Conservation (phyloP, 2,797 vertebrate species). For the Aphelocoma californica region DNA sequence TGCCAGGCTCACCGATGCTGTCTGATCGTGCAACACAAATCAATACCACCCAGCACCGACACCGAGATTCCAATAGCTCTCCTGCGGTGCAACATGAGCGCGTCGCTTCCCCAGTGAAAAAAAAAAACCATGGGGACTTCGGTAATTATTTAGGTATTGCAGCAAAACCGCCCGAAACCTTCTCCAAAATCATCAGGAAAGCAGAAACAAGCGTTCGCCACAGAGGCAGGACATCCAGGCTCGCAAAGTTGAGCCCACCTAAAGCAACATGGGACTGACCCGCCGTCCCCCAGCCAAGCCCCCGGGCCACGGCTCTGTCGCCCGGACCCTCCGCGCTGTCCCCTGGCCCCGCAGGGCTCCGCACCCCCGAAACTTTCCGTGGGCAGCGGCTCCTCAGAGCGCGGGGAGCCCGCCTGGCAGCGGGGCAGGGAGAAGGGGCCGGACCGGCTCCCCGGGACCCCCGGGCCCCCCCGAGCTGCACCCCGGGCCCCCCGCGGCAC, state of each 20-base stretch:
- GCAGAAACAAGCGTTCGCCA: neutral
- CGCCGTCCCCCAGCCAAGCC: accelerated
- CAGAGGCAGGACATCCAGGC: accelerated
- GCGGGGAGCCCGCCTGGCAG: neutral
- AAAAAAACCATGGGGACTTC: accelerated
- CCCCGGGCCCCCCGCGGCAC: neutral
- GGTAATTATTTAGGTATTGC: neutral
- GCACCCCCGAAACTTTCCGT: neutral
- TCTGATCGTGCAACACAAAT: neutral
- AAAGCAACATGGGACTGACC: accelerated
- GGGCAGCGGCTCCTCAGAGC: neutral
- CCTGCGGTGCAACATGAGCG: accelerated
- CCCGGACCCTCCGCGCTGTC: neutral
- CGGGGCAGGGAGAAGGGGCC: neutral
- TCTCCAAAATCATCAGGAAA: accelerated
- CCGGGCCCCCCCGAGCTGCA: too few species aligned
- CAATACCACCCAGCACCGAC: accelerated
- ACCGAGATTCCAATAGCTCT: neutral
- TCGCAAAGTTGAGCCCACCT: neutral
- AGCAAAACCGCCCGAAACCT: neutral
- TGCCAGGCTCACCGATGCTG: neutral
- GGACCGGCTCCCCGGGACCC: neutral
- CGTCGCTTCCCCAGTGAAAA: neutral
- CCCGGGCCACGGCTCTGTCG: accelerated
- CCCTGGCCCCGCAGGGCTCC: neutral